Base-by-base conservation (phyloP, 2,888 invertebrate genomes). In the Heliconius aoede region DNA sequence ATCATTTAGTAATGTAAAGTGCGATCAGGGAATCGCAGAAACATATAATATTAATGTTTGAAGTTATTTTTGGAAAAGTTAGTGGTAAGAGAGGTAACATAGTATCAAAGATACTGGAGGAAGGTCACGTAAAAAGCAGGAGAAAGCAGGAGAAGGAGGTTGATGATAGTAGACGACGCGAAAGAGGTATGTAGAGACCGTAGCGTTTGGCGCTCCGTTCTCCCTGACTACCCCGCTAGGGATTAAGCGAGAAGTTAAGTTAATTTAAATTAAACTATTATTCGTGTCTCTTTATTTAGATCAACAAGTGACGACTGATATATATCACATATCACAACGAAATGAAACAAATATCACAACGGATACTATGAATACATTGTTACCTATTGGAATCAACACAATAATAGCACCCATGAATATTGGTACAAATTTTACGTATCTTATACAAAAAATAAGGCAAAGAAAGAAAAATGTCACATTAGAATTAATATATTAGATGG, bases 381-480 rank as follows among this genome's bases (percentile, higher is more conserved):
- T 73, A 2, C 40, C 68, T 13, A 51, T 72, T 13, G 40, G 61
- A n/a, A 64, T 77, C 1, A 74, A 72, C 18, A 79, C 80, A 24
- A 76, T 80, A 62, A 62, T 77, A 26, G 72, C 78, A 7, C 81
- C 80, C 15, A 62, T 81, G 51, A 73, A 80, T 32, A 28, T 24
- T 30, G 76, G 73, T n/a, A 58, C 81, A 18, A 78, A 82, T 68
- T 80, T 89, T 24, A 76, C 83, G 2, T 32, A 81, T 9, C 81
- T 90, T 7, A 77, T 90, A 68, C 76, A 84, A 18, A 85, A 84
- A 76, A 83, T 90, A 75, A 83, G 84, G 40, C 73, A 72, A n/a
- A 80, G 76, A 69, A 86, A 85, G 67, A 84, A 81, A 76, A 89
- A 88, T 79, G 79, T 86, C 4, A 89, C 90, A 0, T 77, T 90